Base-by-base conservation (phyloP, 2,888 invertebrate genomes). In the Erebia ligea region DNA sequence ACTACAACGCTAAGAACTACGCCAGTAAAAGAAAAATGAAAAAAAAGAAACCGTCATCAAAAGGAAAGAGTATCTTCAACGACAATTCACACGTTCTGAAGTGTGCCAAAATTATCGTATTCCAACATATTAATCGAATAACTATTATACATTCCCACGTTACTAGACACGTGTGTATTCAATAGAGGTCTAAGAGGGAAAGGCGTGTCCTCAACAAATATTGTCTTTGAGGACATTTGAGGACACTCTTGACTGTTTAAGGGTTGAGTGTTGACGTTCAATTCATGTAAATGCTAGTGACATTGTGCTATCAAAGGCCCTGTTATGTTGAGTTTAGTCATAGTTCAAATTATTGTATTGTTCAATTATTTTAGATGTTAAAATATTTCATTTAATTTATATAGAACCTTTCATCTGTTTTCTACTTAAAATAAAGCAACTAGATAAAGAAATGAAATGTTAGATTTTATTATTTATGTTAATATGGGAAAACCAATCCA, bases 141-240 rank as follows among this genome's bases (percentile, higher is more conserved):
- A 61, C 67, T 67, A 67, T 67, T 67, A 52, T 61, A 82, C 76
- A 80, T 85, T 91, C 90, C 90, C 88, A 89, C 88, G 89, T 81
- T 77, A 81, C 82, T 82, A 81, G 88, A 84, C 90, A 90, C 90
- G 90, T 90, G 90, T 88, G 81, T 79, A 80, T 79, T 81, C 79
- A 76, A 81, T 77, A 77, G 81, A 76, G 78, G 80, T 76, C 77
- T 75, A 77, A 83, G 82, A 83, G 84, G 84, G 82, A 82, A 82
- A 85, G 86, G 84, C 81, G 80, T 86, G 90, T 90, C 88, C 91
- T 91, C 84, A 82, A 83, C 91, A 90, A 92, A 92, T 91, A 91
- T 92, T 92, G 91, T 91, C 90, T 88, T 89, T 91, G 90, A 92
- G 91, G 89, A 89, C 90, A 84, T 67, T 67, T 67, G 59, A 67